These are phyloP conservation scores for Drosophila parvula DNA, from an alignment of 1,140 invertebrate species.

Conservation along the genomic window DNA sequence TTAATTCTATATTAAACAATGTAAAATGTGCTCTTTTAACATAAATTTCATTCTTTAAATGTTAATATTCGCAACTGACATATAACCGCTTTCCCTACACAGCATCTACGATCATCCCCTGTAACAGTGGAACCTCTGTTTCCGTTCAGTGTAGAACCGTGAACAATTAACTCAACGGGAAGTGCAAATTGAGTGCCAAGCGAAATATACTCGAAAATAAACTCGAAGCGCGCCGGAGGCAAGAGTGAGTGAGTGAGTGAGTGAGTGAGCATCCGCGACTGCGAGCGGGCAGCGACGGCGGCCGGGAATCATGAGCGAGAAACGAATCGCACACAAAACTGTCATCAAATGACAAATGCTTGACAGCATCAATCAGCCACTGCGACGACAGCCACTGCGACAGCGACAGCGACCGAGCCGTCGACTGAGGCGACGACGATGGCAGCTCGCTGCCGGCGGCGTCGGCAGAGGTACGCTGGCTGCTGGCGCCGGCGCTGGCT, in stretches of 20 bases:
- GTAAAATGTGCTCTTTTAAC: too few species aligned
- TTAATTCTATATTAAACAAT: too few species aligned
- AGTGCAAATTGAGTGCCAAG: conserved; percentile 72
- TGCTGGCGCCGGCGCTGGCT: conserved; percentile 28
- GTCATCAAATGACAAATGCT: conserved; percentile 84
- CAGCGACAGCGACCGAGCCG: conserved; percentile 18
- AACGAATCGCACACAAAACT: conserved; percentile 84
- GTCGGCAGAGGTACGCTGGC: conserved; percentile 48
- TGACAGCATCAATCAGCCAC: conserved; percentile 83
- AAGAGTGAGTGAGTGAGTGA: conserved; percentile 25
- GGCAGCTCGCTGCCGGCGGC: conserved; percentile 58
- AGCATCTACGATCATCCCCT: not conserved
- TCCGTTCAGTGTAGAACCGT: conserved; percentile 9
- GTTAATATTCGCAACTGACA: not conserved
- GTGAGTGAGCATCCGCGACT: conserved; percentile 9
- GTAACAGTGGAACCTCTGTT: conserved; percentile 9
- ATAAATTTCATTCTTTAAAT: too few species aligned
- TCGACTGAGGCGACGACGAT: conserved; percentile 47
- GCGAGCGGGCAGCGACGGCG: conserved; percentile 28
- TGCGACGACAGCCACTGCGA: conserved; percentile 45
- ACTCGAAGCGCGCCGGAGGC: conserved; percentile 44
- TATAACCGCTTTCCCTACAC: conserved; percentile 8
- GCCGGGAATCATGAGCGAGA: conserved; percentile 78
- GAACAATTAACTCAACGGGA: conserved; percentile 19
- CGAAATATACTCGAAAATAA: conserved; percentile 39